Evolutionary conservation across 2,797 vertebrate species (phyloP).

Genomic region (Neostethus bicornis): DNA sequence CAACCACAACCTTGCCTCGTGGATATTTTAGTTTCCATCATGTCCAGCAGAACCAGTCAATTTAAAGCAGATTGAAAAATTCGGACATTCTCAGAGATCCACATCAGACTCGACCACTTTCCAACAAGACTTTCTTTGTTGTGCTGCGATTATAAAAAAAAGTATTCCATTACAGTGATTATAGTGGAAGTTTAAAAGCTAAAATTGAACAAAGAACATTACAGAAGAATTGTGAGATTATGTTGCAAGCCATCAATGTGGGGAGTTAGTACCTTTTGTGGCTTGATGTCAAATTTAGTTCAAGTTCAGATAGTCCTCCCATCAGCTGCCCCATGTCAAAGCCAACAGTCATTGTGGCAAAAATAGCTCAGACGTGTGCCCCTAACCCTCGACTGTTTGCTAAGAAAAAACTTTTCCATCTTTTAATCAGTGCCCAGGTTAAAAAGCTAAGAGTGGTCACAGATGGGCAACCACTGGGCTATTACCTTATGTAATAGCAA

Average conservation of each 20-base stretch:
- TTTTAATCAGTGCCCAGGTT: conserved; percentile 63
- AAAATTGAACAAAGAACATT: not conserved
- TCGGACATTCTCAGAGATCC: conserved; percentile 29
- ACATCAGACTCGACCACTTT: conserved; percentile 52
- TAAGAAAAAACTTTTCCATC: conserved; percentile 55
- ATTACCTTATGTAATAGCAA: conserved; percentile 61
- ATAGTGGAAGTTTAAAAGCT: not conserved
- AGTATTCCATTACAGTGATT: not conserved
- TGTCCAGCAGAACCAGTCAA: conserved; percentile 64
- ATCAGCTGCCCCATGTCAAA: conserved; percentile 62
- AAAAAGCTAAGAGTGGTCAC: conserved; percentile 51
- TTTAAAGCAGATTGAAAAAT: conserved; percentile 67
- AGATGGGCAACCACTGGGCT: conserved; percentile 48
- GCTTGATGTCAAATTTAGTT: conserved; percentile 35
- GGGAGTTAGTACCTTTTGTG: conserved; percentile 48
- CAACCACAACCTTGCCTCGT: conserved; percentile 38
- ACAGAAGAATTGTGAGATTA: not conserved
- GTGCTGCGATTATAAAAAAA: no score
- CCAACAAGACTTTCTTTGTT: no score
- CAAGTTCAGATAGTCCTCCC: conserved; percentile 46
- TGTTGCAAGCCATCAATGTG: not conserved
- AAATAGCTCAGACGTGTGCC: conserved; percentile 61
- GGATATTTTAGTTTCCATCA: conserved; percentile 72
- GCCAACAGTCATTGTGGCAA: conserved; percentile 45
- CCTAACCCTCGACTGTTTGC: conserved; percentile 39